Base-by-base conservation (phyloP, 2,888 invertebrate genomes). In the Bibio marci region DNA sequence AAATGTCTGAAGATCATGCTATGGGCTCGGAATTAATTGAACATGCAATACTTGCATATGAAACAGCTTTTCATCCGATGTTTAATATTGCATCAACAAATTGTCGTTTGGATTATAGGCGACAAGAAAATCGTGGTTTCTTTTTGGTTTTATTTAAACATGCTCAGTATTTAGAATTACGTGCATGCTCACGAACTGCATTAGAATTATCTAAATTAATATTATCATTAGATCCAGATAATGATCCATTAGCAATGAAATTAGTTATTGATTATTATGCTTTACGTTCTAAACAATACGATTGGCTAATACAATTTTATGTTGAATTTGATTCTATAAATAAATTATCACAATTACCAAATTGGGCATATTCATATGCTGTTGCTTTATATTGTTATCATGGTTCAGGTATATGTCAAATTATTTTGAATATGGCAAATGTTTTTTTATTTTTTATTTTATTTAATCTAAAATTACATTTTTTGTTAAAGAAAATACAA, bases 181-280 rank as follows among this genome's bases (percentile, higher is more conserved):
- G 81, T 45, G 83, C 86, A 5, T 87, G 86, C 57, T 77, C 80
- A 52, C 69, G 86, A 45, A 88, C 90, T 2, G 80, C 88, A n/a
- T 64, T 90, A 47, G 88, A 91, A 59, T 72, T 86, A 47, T 80
- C 81, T 54, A 90, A 90, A 61, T 59, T 88, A 33, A 62, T 90
- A n/a, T 63, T 87, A 40, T 76, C 75, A 12, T 59, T 85, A 37
- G 80, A 83, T 57, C 80, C 81, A 1, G 73, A 75, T 12, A 68
- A 65, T 11, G 86, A 86, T 62, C 85, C 83, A 2, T 52, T 86
- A 40, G 82, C 78, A n/a, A 70, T 76, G 32, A 67, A 82, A 42
- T 64, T 88, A 40, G 67, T 78, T 49, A 67, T 90, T 22, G 90
- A 90, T 58, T 83, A 81, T 52, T 85, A 85, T 56, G 85, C 88